phyloP scores from a whole-genome alignment of 2,888 invertebrate species.

The Taenaris catops region DNA sequence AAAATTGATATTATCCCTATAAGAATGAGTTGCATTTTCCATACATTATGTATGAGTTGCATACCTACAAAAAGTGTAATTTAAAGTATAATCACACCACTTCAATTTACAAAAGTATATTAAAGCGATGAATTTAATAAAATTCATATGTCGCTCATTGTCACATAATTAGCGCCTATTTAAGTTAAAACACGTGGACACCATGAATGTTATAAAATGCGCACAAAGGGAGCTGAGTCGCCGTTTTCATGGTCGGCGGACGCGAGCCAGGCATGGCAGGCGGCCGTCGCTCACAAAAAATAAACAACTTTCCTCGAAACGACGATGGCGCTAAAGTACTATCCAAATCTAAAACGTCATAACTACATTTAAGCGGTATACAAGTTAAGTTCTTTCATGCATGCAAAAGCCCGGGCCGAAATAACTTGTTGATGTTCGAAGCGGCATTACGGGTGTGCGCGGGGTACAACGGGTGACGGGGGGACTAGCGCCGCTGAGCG shows the following conservation, averaged over 20 bases:
- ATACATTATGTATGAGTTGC: too few species aligned
- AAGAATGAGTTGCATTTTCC: constrained; percentile 12
- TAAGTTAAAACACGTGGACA: constrained; percentile 20
- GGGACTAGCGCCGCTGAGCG: constrained; percentile 79
- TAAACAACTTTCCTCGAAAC: constrained; percentile 76
- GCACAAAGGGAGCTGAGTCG: constrained; percentile 40
- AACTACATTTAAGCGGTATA: constrained; percentile 38
- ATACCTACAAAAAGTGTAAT: too few species aligned
- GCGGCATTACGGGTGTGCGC: constrained; percentile 51
- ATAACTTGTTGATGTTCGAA: constrained; percentile 77
- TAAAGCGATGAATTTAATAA: too few species aligned
- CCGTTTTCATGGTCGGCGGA: constrained; percentile 69
- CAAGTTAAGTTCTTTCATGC: constrained; percentile 55
- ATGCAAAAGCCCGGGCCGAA: constrained; percentile 56
- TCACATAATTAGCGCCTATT: constrained; percentile 10
- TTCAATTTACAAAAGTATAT: too few species aligned
- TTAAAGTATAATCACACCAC: too few species aligned
- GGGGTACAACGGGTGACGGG: constrained; percentile 39
- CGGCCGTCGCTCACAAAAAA: constrained; percentile 66
- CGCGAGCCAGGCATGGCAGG: constrained; percentile 60
- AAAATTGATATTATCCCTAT: constrained; percentile 13
- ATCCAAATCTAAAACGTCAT: constrained; percentile 40
- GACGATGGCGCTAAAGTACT: constrained; percentile 71
- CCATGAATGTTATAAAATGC: constrained; percentile 29
- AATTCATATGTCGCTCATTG: neutral